These are phyloP conservation scores for Dasypus novemcinctus DNA, from an alignment of 2,113 vertebrate genomes.

Conservation along the genomic window DNA sequence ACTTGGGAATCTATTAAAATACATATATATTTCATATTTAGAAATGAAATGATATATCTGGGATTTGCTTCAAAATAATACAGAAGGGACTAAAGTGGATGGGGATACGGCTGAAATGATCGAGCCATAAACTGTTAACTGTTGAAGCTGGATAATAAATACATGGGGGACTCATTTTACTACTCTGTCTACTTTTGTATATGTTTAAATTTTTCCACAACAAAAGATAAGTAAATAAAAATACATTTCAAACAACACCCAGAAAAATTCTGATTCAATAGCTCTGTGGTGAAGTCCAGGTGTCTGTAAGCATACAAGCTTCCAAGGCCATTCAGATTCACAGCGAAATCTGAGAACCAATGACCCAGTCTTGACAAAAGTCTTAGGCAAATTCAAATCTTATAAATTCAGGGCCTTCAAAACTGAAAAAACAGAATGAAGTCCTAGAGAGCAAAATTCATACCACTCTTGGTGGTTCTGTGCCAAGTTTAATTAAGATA, in stretches of 20 bases:
- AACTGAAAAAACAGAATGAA: not conserved
- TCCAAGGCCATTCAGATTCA: not conserved
- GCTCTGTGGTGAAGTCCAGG: not conserved
- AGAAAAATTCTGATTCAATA: not conserved
- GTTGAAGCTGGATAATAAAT: not conserved
- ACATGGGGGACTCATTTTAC: not conserved
- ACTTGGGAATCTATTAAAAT: not conserved
- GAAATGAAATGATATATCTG: not conserved
- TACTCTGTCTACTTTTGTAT: not conserved
- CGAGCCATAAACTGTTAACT: not conserved
- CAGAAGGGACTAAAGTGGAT: not conserved
- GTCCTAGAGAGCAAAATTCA: not conserved
- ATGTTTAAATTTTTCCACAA: conserved; percentile 11
- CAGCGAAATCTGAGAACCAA: not conserved
- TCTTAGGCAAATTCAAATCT: not conserved
- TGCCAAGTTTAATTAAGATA: not conserved
- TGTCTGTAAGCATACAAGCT: not conserved
- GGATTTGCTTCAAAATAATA: conserved; percentile 17
- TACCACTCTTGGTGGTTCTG: not conserved
- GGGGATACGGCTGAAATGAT: not conserved
- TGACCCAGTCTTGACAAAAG: not conserved
- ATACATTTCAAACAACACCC: not conserved
- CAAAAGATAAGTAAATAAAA: not conserved
- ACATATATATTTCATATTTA: not conserved
- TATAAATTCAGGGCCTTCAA: not conserved